Percentiles rank a stretch among this genome's conserved stretches.
Evolutionary conservation across 2,888 invertebrate genomes (phyloP).

Genomic region (Biston stratarius): DNA sequence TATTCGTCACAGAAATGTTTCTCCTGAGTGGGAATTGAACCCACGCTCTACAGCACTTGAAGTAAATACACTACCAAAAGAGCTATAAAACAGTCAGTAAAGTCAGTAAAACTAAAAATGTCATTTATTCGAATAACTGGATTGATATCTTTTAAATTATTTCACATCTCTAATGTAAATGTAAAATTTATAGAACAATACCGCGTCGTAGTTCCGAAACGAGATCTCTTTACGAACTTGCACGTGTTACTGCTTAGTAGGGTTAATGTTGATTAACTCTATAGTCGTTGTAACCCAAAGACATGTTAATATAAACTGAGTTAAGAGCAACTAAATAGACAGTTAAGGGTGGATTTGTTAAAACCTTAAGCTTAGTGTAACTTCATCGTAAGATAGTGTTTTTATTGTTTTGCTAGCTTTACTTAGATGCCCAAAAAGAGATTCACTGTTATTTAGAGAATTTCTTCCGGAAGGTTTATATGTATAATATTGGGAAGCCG

Average conservation of each 20-base stretch:
- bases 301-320: conserved; percentile 39
- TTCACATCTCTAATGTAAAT: conserved; percentile 63
- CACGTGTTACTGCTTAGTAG: conserved; percentile 63
- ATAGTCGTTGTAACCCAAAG: conserved; percentile 37
- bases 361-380: conserved; percentile 8
- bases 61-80: no score
- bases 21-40: no score
- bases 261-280: conserved; percentile 60
- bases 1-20: no score
- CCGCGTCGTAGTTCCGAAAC: conserved; percentile 61
- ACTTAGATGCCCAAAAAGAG: no score
- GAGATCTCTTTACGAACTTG: conserved; percentile 65
- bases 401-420: no score
- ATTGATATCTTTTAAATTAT: not conserved
- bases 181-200: conserved; percentile 76
- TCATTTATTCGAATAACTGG: not conserved
- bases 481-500: no score
- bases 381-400: no score
- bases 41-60: no score
- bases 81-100: no score
- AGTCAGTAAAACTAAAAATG: no score
- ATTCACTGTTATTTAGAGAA: not conserved
- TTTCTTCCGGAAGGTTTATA: no score
- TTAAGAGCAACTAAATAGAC: conserved; percentile 27
- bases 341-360: conserved; percentile 18